Evolutionary conservation across 92 coral and sea anemone species (phyloP).

Genomic region (Bergia puertoricense): DNA sequence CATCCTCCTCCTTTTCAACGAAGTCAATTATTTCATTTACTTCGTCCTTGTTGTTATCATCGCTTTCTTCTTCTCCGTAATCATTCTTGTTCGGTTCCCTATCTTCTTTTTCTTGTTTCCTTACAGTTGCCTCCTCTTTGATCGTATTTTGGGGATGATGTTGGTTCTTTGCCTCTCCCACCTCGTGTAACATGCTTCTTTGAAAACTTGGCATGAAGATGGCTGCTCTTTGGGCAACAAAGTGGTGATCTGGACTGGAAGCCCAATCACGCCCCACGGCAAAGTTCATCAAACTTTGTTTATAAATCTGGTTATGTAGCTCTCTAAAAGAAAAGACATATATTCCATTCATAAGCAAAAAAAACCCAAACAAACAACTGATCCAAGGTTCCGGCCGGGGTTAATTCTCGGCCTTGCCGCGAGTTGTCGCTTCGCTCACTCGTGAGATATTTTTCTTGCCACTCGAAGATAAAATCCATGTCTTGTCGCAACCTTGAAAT

Average conservation of each 20-base stretch:
- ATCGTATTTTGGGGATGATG: not conserved
- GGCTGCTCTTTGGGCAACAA: not conserved
- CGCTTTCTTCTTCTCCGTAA: not conserved
- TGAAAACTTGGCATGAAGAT: not conserved
- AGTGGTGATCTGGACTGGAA: not conserved
- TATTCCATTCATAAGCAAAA: not conserved
- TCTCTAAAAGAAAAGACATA: not conserved
- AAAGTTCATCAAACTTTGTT: constrained; percentile 1
- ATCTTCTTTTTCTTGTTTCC: not conserved
- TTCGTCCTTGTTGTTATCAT: not conserved
- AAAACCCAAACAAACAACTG: not conserved
- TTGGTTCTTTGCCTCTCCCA: not conserved
- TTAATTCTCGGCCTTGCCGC: too few species aligned
- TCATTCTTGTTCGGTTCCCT: not conserved
- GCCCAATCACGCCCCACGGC: not conserved
- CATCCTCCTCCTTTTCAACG: not conserved
- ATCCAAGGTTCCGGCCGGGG: too few species aligned
- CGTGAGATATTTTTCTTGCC: too few species aligned
- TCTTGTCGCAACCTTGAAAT: too few species aligned
- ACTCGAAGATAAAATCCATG: too few species aligned
- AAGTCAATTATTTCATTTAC: not conserved
- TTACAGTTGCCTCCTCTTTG: not conserved
- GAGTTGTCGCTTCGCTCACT: too few species aligned
- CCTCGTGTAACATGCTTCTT: not conserved
- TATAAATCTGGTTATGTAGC: not conserved